Base-by-base conservation (phyloP, 2,113 vertebrate species). In the Natator depressus region DNA sequence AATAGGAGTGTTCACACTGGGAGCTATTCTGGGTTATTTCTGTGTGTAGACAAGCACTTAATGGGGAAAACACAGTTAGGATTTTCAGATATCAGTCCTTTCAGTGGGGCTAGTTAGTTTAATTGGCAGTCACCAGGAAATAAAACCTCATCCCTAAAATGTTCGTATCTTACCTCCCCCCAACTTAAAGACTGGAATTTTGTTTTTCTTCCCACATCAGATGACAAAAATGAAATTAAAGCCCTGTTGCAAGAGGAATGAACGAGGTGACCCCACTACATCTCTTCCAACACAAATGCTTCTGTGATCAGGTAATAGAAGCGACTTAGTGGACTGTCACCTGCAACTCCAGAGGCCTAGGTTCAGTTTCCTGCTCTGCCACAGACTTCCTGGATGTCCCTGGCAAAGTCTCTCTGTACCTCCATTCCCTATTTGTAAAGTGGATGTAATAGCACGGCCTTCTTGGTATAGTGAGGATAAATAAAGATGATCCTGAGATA, bases 281-380 rank as follows among this genome's bases (percentile, higher is more conserved):
- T 50, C 3, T 24, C 84, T 57, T 4, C 50, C 17, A 10, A 5
- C n/a, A 19, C 7, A 6, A 5, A 8, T 59, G 47, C 10, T 16
- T 95, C 57, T 89, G 87, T 50, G 46, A 46, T 47, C 17, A 0
- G 0, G 4, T 87, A 38, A 79, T 49, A 20, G 27, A 49, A 86
- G 19, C 25, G 50, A 75, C 75, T 65, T 75, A 53, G 83, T 92
- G 65, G 51, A 62, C 6, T 11, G 83, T 2, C 78, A 54, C 53
- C 16, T 53, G 83, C 80, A 83, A 4, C 88, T 72, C 14, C 57
- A 90, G 78, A 25, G 16, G 2, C 20, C 29, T 5, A 6, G 2
- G 8, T 55, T 69, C 49, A 16, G 72, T 10, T 83, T 29, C 3
- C 0, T 0, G 0, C 20, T 24, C 16, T 84, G 47, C 65, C 38